phyloP scores from a whole-genome alignment of 1,140 invertebrate species.

The Drosophila cardini region DNA sequence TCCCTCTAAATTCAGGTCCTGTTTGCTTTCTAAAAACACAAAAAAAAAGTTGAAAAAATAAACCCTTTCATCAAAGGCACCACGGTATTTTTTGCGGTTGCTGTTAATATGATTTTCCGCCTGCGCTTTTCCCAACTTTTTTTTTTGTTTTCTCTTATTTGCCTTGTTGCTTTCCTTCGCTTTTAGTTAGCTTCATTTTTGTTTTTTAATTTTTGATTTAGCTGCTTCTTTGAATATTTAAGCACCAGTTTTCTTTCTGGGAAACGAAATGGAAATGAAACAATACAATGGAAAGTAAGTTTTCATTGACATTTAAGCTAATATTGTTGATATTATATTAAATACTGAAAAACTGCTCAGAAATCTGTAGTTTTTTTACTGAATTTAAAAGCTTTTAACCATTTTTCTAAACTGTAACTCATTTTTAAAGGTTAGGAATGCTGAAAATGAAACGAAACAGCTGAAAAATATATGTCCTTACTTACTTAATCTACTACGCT shows the following conservation, averaged over 20 bases:
- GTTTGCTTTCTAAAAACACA: constrained; percentile 36
- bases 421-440: background rate
- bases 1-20: constrained; percentile 29
- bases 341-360: too few species aligned
- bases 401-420: too few species aligned
- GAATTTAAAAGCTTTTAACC: too few species aligned
- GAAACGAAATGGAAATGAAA: background rate
- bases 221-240: constrained; percentile 35
- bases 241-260: constrained; percentile 1
- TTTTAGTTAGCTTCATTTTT: constrained; percentile 43
- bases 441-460: background rate
- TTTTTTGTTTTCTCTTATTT: constrained; percentile 1
- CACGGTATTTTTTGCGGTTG: constrained; percentile 64
- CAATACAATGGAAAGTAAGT: background rate
- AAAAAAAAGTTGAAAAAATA: too few species aligned
- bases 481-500: too few species aligned
- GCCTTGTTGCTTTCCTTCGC: constrained; percentile 35
- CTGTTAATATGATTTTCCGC: constrained; percentile 71
- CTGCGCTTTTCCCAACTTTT: constrained; percentile 41
- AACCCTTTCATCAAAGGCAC: constrained; percentile 76
- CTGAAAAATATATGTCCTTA: too few species aligned
- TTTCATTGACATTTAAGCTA: background rate
- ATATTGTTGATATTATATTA: too few species aligned
- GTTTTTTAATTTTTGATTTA: constrained; percentile 15
- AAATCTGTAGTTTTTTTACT: too few species aligned